phyloP scores from a whole-genome alignment of 1,140 invertebrate species.

The Pseudomyrmex concolor region DNA sequence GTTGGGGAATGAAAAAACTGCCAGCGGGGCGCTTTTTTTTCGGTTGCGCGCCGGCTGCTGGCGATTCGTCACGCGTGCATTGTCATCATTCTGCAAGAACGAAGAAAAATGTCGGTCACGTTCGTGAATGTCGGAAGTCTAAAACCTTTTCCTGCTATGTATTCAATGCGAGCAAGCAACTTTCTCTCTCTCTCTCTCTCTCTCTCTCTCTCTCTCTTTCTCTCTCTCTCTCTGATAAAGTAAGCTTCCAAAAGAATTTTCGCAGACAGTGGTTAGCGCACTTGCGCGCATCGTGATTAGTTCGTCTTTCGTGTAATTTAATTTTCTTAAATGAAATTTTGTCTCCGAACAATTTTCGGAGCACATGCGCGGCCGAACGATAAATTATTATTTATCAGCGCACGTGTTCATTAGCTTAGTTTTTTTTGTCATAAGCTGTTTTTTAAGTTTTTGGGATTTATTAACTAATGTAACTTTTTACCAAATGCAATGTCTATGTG shows the following conservation, averaged over 20 bases:
- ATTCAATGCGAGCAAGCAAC: constrained; percentile 6
- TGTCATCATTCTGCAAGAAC: constrained; percentile 40
- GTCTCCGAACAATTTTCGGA: neutral
- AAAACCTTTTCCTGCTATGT: constrained; percentile 19
- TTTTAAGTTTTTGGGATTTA: constrained; percentile 5
- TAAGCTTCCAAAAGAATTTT: neutral
- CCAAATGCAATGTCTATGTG: too few relatives aligned
- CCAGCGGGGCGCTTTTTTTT: constrained; percentile 24
- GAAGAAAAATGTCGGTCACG: constrained; percentile 44
- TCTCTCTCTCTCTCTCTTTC: too few relatives aligned
- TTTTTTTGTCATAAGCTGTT: neutral
- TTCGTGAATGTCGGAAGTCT: constrained; percentile 3
- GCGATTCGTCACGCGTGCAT: constrained; percentile 53
- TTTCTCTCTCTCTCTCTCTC: too few relatives aligned
- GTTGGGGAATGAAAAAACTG: neutral
- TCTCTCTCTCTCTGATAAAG: constrained; percentile 18
- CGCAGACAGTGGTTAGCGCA: neutral
- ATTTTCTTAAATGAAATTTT: neutral
- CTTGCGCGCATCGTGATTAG: neutral
- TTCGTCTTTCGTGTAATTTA: neutral
- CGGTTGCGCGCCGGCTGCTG: constrained; percentile 23
- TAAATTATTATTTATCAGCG: neutral
- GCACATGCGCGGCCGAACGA: neutral
- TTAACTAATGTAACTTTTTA: neutral
- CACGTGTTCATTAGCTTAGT: neutral